Conservation (phyloP, 2,888 invertebrate genomes). For the Eupithecia exiguata region DNA sequence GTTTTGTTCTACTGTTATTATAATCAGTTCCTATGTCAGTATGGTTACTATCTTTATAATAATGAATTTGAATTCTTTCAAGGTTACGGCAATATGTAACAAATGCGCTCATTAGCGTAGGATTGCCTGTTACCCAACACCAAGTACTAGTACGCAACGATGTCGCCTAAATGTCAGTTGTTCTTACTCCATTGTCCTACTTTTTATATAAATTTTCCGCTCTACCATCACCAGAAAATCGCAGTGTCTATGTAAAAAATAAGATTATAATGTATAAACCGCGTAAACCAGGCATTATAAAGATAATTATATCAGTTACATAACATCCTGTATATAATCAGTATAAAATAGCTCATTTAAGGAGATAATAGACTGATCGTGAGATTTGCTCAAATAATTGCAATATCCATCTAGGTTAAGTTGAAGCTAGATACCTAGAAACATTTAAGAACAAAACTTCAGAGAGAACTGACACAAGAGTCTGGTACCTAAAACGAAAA, state of each 20-base stretch:
- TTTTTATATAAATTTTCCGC: constrained; percentile 62
- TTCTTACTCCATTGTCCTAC: constrained; percentile 8
- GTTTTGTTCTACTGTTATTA: not conserved
- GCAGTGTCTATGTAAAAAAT: constrained; percentile 51
- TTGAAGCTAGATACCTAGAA: not conserved
- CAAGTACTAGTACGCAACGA: not conserved
- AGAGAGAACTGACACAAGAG: not conserved
- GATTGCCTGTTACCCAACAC: not conserved
- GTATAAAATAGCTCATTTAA: constrained; percentile 79
- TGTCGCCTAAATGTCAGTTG: not conserved
- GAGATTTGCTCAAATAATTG: constrained; percentile 69
- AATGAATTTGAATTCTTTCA: not conserved
- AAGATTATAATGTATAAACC: constrained; percentile 15
- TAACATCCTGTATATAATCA: constrained; percentile 77
- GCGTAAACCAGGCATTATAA: constrained; percentile 61
- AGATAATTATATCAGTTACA: constrained; percentile 73
- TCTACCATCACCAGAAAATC: constrained; percentile 74
- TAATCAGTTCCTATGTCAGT: not conserved
- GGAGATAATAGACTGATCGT: constrained; percentile 66
- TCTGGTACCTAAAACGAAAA: too few relatives aligned
- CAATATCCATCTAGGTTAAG: not conserved
- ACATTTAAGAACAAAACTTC: not conserved
- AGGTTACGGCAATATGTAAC: too few relatives aligned
- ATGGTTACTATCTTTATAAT: not conserved
- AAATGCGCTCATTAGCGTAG: too few relatives aligned